These are phyloP conservation scores for Pituophis catenifer DNA, from an alignment of 2,113 vertebrate genomes.

Conservation along the genomic window DNA sequence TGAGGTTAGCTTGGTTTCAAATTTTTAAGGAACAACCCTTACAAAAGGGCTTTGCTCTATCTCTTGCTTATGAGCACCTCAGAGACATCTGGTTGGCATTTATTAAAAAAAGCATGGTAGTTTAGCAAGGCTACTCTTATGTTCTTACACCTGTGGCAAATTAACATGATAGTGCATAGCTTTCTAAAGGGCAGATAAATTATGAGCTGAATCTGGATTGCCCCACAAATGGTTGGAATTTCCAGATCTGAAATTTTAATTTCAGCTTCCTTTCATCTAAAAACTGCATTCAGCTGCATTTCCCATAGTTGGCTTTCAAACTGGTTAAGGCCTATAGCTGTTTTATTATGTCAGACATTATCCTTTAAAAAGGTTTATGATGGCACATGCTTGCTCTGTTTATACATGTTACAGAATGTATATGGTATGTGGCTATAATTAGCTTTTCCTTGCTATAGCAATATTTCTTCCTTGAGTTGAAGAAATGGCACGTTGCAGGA, in stretches of 20 bases:
- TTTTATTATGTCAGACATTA: background rate
- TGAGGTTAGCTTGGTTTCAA: background rate
- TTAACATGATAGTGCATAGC: background rate
- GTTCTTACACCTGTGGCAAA: background rate
- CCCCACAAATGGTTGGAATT: background rate
- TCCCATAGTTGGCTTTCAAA: constrained; percentile 4
- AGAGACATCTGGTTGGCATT: background rate
- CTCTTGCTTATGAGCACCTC: background rate
- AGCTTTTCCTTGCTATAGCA: background rate
- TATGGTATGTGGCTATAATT: background rate
- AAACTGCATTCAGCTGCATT: background rate
- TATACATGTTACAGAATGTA: background rate
- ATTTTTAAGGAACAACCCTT: background rate
- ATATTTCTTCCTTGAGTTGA: background rate
- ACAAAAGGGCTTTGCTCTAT: background rate
- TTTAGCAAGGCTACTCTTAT: background rate
- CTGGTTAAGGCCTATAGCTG: background rate
- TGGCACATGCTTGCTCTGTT: background rate
- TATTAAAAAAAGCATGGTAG: background rate
- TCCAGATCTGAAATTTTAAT: background rate
- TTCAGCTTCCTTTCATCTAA: background rate
- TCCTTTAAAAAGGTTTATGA: constrained; percentile 5
- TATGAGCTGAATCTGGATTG: background rate
- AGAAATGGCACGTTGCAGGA: background rate
- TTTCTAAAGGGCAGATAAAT: constrained; percentile 4